Base-by-base conservation (phyloP, 2,113 vertebrate genomes). In the Laticauda laticaudata region DNA sequence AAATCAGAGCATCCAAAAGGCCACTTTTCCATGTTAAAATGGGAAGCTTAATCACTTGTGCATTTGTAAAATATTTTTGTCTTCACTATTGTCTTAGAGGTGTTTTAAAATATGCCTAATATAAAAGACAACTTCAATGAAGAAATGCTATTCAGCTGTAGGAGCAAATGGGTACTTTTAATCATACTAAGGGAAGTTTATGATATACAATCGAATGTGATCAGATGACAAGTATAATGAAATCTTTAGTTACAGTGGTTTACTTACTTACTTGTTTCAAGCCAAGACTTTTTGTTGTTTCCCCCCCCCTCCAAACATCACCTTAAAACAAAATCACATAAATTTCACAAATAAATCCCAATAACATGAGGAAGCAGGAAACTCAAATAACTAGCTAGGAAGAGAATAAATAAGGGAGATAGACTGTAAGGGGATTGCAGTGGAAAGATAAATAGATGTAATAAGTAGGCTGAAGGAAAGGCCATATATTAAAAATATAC, bases 361-460 rank as follows among this genome's bases (percentile, higher is more conserved):
- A 94, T 91, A 93, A 95, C 96, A 92, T 91, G 81, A 93, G 93
- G 91, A 94, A 93, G 95, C 55, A 90, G 81, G 61, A 94, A 92
- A 94, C 94, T 93, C 94, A 95, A 94, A 89, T 23, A 86, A 54
- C 34, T 45, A 69, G 95, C 92, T 23, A 18, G 93, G 94, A 92
- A 91, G 54, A 89, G 95, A 96, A 96, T 93, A 96, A 97, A 96
- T 94, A 94, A 95, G 91, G 87, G 93, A 94, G 95, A 90, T 93
- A 91, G 64, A 93, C 86, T 91, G 75, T 86, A 92, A 95, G 92
- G 86, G 97, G 94, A 96, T 94, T 91, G 91, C 45, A 75, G 93
- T 54, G 93, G 81, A 85, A 91, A 97, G 95, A 97, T 96, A 96
- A 96, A 97, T 92, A 97, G 95, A 94, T 95, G 94, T 91, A 96